Percentiles rank a stretch among this genome's conserved stretches.
Conservation (phyloP, 64 coral and sea anemone species). For the Pocillopora damicornis region DNA sequence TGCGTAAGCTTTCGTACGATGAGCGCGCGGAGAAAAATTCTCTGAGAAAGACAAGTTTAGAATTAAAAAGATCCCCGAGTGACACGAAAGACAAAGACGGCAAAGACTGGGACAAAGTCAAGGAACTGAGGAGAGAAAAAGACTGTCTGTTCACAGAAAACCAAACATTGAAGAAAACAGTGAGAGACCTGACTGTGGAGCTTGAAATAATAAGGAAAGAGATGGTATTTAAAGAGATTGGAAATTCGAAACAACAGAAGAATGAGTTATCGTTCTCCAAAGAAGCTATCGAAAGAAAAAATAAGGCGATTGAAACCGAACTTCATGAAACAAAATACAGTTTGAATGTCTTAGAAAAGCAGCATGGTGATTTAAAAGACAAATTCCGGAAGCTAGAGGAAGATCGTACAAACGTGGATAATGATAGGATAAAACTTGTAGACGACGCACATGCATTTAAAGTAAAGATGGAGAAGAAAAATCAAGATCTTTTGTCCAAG, state of each 20-base stretch:
- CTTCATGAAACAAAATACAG: conserved; percentile 31
- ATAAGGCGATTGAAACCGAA: conserved; percentile 39
- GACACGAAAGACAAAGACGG: conserved; percentile 27
- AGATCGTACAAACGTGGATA: conserved; percentile 38
- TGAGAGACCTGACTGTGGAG: conserved; percentile 18
- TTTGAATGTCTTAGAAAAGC: conserved; percentile 27
- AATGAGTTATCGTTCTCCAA: conserved; percentile 45
- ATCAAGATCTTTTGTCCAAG: conserved; percentile 52
- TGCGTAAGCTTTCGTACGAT: conserved; percentile 31
- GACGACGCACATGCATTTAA: conserved; percentile 65
- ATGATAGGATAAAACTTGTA: conserved; percentile 57
- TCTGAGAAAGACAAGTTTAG: conserved; percentile 5
- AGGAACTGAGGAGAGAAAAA: conserved; percentile 47
- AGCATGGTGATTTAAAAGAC: conserved; percentile 25
- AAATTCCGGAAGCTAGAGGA: conserved; percentile 34
- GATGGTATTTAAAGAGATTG: conserved; percentile 4
- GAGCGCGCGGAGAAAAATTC: conserved; percentile 53
- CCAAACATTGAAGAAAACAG: conserved; percentile 21
- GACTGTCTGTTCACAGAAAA: conserved; percentile 3
- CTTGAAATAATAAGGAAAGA: not conserved
- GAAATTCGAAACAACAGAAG: conserved; percentile 9
- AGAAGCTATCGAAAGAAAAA: conserved; percentile 32
- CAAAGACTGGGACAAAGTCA: conserved; percentile 16
- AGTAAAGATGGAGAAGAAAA: conserved; percentile 64
- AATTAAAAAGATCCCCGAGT: conserved; percentile 6